Conservation (phyloP, 1,140 invertebrate species). For the Dreissena rostriformis region DNA sequence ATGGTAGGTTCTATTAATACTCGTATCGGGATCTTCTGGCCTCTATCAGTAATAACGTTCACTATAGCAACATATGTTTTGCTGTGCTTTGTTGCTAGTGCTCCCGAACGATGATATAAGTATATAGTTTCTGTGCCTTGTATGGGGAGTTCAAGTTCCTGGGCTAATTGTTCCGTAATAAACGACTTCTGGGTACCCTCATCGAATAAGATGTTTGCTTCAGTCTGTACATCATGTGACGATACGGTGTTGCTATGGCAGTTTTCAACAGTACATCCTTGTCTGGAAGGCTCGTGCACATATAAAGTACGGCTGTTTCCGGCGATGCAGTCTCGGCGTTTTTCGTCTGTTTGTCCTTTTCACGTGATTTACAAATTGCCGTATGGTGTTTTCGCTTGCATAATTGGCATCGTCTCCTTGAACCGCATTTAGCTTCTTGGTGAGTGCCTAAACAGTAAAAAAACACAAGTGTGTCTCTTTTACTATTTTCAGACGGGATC, state of each 20-base stretch:
- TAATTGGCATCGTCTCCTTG: background rate
- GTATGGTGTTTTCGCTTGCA: slow-evolving; percentile 4
- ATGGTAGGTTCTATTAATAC: too few relatives aligned
- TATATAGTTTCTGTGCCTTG: background rate
- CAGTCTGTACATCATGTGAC: background rate
- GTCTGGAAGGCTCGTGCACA: background rate
- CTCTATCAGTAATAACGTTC: too few relatives aligned
- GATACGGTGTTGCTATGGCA: slow-evolving; percentile 20
- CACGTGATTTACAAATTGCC: background rate
- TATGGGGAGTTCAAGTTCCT: slow-evolving; percentile 1
- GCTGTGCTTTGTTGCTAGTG: background rate
- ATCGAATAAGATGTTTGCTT: slow-evolving; percentile 7
- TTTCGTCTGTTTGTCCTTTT: background rate
- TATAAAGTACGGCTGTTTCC: background rate
- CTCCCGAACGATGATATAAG: background rate
- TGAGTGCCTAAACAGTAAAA: slow-evolving; percentile 1
- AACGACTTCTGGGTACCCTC: slow-evolving; percentile 18
- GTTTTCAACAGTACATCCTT: slow-evolving; percentile 18
- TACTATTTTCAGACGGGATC: background rate
- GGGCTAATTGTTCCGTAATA: slow-evolving; percentile 33
- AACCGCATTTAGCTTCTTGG: background rate
- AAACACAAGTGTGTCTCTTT: background rate
- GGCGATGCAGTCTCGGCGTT: background rate
- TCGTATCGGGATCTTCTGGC: too few relatives aligned
- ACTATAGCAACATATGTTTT: background rate